Percentiles rank a stretch among this genome's conserved stretches.
Evolutionary conservation across 2,888 invertebrate species (phyloP).

Genomic region (Carterocephalus palaemon): DNA sequence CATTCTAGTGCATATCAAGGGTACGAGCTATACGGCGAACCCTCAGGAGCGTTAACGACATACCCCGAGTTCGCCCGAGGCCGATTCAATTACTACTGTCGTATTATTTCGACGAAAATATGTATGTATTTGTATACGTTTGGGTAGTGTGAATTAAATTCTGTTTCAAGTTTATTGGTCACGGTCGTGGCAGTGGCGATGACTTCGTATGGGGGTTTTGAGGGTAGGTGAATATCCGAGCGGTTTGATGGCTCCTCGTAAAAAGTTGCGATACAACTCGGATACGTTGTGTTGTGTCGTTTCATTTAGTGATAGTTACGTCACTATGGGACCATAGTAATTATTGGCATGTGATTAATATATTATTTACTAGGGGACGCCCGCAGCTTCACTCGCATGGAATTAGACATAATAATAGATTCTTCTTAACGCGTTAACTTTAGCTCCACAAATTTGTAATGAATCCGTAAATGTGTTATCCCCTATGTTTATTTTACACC

Average conservation of each 20-base stretch:
- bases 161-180: conserved; percentile 72
- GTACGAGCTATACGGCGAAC: conserved; percentile 56
- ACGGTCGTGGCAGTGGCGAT: conserved; percentile 60
- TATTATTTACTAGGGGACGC: not conserved
- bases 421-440: too few species aligned
- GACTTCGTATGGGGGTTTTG: conserved; percentile 56
- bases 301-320: too few species aligned
- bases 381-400: too few species aligned
- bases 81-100: conserved; percentile 78
- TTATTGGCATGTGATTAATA: conserved; percentile 4
- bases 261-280: conserved; percentile 15
- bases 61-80: conserved; percentile 72
- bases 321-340: too few species aligned
- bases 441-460: too few species aligned
- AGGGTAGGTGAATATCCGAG: conserved; percentile 27
- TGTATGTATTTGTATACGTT: conserved; percentile 69
- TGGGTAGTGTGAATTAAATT: conserved; percentile 74
- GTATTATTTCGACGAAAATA: conserved; percentile 77
- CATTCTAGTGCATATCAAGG: conserved; percentile 71
- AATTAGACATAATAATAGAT: too few species aligned
- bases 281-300: too few species aligned
- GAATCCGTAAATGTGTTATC: too few species aligned
- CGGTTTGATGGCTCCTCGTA: conserved; percentile 24
- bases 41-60: conserved; percentile 75
- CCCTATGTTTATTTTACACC: too few species aligned